Evolutionary conservation across 2,888 invertebrate genomes (phyloP), one percentile per base, ranked within the genome.

Genomic region (Tubulanus polymorphus): DNA sequence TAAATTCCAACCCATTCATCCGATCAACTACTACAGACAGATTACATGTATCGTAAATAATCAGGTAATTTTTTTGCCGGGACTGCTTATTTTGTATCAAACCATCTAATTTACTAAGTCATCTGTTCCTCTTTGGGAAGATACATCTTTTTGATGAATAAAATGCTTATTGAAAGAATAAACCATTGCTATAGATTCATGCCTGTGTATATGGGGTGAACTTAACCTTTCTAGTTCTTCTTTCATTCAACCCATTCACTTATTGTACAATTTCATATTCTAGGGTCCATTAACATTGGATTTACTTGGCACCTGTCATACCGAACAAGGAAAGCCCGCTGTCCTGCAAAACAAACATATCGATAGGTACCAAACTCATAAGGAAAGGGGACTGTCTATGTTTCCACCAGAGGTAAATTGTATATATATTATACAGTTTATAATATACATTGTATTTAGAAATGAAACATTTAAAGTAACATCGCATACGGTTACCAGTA

Each of bases 271-370:
- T 28, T 56, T 28, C 35, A 48, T 47, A 37, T 50, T 64, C 27
- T 57, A 78, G 76, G 72, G 67, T 12, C 73, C 76, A 3, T 51
- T 76, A 37, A 74, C 71, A 55, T 60, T 79, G 45, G 78, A 79
- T 47, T 52, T 79, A 35, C 48, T 78, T 23, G 79, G 76, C 3
- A 79, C 78, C 0, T 77, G 77, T 63, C 78, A 79, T 63, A 68
- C 75, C 2, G 77, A 75, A 56, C 64, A 65, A 1, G 61, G 68
- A 6, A 76, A 78, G 53, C 79, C 79, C 27, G 74, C 75, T 0
- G 70, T 77, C 1, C 65, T 79, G 23, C 58, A 66, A 53, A 48
- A 63, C n/a, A 67, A 68, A 48, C 76, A 79, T 60, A 49, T 79
- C 28, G 61, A 67, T 12, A 59, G 67, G n/a, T 76, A 67, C 61